Evolutionary conservation across 2,888 invertebrate species (phyloP).

Genomic region (Sycophila texana): DNA sequence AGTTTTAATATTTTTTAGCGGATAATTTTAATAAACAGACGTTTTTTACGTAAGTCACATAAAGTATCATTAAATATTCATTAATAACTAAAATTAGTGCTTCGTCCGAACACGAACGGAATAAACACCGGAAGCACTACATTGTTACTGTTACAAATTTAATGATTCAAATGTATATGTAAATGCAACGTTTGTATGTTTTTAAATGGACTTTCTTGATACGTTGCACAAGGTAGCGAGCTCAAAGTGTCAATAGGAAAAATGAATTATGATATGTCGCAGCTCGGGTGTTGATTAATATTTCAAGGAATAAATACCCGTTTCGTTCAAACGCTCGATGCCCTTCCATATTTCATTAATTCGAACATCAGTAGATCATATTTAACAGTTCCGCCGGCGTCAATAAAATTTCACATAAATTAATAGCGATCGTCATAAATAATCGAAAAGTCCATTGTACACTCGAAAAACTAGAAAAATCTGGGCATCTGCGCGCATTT

Average conservation of each 20-base stretch:
- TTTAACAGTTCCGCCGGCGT: background rate
- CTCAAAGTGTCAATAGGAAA: slow-evolving; percentile 28
- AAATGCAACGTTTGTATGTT: slow-evolving; percentile 27
- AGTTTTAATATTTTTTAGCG: no score
- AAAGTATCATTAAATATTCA: no score
- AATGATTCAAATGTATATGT: background rate
- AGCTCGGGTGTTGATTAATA: slow-evolving; percentile 27
- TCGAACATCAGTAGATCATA: slow-evolving; percentile 5
- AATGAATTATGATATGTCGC: slow-evolving; percentile 23
- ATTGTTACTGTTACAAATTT: no score
- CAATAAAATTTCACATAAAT: background rate
- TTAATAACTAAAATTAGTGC: background rate
- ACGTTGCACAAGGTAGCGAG: slow-evolving; percentile 13
- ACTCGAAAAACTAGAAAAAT: slow-evolving; percentile 29
- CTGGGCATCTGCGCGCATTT: background rate
- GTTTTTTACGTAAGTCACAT: no score
- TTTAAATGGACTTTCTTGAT: slow-evolving; percentile 12
- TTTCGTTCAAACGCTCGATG: slow-evolving; percentile 22
- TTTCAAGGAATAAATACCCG: background rate
- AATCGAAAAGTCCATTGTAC: slow-evolving; percentile 35
- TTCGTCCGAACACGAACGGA: background rate
- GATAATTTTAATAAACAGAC: no score
- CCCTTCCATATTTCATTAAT: slow-evolving; percentile 3
- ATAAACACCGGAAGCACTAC: no score
- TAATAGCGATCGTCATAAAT: slow-evolving; percentile 38